Conservation (phyloP, 2,113 vertebrate genomes). For the Ctenomys sociabilis region DNA sequence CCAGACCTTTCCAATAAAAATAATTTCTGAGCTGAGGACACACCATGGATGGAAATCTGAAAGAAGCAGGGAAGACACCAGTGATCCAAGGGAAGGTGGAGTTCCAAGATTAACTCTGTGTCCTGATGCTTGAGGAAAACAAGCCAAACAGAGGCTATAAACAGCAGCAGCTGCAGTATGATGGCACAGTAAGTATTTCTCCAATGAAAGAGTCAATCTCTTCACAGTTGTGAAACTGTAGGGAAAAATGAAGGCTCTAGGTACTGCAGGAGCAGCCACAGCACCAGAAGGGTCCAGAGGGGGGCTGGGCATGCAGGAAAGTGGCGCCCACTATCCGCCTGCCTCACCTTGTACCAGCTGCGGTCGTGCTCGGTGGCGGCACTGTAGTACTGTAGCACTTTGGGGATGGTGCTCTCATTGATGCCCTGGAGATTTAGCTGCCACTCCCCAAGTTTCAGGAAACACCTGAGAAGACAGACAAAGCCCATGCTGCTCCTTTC, state of each 20-base stretch:
- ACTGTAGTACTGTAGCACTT: slow-evolving; percentile 97
- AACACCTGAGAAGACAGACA: slow-evolving; percentile 90
- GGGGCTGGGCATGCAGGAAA: neutral
- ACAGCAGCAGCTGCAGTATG: neutral
- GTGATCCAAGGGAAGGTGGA: slow-evolving; percentile 47
- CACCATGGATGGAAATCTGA: slow-evolving; percentile 9
- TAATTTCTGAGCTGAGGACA: neutral
- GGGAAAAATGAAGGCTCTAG: neutral
- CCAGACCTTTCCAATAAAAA: slow-evolving; percentile 74
- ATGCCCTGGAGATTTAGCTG: slow-evolving; percentile 98
- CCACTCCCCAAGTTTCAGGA: slow-evolving; percentile 98
- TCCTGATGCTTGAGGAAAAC: slow-evolving; percentile 64
- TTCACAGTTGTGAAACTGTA: too few relatives aligned
- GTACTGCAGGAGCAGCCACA: neutral
- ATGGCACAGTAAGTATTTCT: fast-evolving
- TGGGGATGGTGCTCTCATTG: slow-evolving; percentile 98
- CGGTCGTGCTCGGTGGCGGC: slow-evolving; percentile 97
- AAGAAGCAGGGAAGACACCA: slow-evolving; percentile 11
- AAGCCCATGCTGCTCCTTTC: neutral
- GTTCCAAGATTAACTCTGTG: slow-evolving; percentile 6
- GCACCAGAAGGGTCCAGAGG: neutral
- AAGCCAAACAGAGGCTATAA: neutral
- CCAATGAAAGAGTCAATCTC: neutral
- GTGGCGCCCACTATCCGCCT: neutral
- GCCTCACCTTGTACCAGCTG: slow-evolving; percentile 98